These are phyloP conservation scores for Rutpela maculata DNA, from an alignment of 2,888 invertebrate species.

Conservation along the genomic window DNA sequence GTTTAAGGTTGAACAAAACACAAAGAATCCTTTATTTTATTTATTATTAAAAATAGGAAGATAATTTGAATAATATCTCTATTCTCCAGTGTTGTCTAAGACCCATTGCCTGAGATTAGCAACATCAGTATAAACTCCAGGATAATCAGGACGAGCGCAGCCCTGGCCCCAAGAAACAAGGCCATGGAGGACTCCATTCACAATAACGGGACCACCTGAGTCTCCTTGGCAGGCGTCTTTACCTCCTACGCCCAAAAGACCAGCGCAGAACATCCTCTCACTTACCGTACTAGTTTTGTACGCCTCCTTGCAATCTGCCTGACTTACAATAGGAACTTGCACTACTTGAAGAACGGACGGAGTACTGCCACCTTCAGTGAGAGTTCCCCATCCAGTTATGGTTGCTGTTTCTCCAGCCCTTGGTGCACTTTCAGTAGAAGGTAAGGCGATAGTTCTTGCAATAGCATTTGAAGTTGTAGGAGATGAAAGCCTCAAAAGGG, in stretches of 20 bases:
- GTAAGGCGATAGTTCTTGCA: neutral
- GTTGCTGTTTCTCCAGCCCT: neutral
- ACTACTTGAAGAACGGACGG: conserved; percentile 41
- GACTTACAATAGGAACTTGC: conserved; percentile 42
- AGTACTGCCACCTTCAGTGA: conserved; percentile 13
- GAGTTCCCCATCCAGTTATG: conserved; percentile 39
- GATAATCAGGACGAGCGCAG: conserved; percentile 57
- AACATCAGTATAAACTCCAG: conserved; percentile 63
- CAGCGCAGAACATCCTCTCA: conserved; percentile 29
- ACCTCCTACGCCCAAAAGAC: conserved; percentile 63
- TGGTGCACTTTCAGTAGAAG: neutral
- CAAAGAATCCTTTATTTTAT: neutral
- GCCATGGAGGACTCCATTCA: conserved; percentile 55
- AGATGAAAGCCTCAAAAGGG: neutral
- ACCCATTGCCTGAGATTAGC: conserved; percentile 50
- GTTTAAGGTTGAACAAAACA: neutral
- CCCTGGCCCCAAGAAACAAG: conserved; percentile 63
- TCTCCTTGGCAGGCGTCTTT: conserved; percentile 68
- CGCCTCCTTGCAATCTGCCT: conserved; percentile 12
- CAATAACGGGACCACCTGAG: conserved; percentile 61
- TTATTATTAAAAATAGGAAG: neutral
- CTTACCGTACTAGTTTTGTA: neutral
- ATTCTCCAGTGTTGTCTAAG: conserved; percentile 26
- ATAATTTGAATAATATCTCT: neutral
- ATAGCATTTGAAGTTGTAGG: neutral